Conservation (phyloP, 2,888 invertebrate genomes). For the Chironomus riparius region DNA sequence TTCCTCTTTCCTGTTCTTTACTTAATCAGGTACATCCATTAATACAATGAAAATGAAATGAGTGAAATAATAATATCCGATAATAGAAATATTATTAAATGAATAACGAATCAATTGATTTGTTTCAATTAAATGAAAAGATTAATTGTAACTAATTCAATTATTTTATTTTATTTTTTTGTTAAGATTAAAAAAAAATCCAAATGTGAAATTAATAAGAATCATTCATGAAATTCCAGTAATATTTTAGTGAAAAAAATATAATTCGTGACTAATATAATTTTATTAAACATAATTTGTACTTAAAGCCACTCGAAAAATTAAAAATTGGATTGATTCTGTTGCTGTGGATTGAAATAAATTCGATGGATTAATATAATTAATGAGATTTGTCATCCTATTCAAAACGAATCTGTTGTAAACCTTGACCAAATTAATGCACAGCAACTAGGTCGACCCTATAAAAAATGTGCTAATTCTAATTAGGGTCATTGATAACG, state of each 20-base stretch:
- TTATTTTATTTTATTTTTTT: neutral
- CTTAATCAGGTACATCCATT: neutral
- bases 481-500: too few relatives aligned
- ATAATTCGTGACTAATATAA: neutral
- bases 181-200: neutral
- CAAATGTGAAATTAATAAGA: neutral
- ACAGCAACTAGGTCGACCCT: too few relatives aligned
- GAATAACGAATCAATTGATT: neutral
- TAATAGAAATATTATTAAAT: neutral
- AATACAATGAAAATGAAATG: neutral
- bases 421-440: too few relatives aligned
- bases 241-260: neutral
- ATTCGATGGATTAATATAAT: too few relatives aligned
- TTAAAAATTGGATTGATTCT: too few relatives aligned
- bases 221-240: neutral
- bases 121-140: neutral
- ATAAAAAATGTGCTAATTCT: too few relatives aligned
- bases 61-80: neutral
- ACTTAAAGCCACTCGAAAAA: neutral
- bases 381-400: too few relatives aligned
- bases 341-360: too few relatives aligned
- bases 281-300: neutral
- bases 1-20: neutral
- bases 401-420: too few relatives aligned
- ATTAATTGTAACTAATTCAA: slow-evolving; percentile 4